A percentile compares a stretch with the other conserved stretches of the same genome.
These are phyloP conservation scores for Pycnomerus fuliginosus DNA, from an alignment of 2,888 invertebrate genomes.

Conservation along the genomic window DNA sequence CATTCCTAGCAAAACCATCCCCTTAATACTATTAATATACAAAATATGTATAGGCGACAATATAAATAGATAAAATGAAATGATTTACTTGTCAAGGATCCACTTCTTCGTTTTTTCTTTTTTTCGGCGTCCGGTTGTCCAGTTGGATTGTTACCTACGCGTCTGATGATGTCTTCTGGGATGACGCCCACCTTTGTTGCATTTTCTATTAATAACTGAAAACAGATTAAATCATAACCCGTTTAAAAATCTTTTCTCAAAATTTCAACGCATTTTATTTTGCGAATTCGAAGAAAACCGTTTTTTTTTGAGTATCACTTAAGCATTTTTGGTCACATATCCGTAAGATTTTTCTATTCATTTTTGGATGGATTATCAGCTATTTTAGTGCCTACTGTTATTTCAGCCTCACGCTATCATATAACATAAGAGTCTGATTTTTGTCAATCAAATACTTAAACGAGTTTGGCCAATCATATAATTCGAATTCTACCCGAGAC, in stretches of 20 bases:
- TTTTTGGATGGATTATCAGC: too few species aligned
- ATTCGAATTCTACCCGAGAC: too few species aligned
- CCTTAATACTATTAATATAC: slow-evolving; percentile 24
- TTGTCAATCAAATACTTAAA: too few species aligned
- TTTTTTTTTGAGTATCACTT: slow-evolving; percentile 24
- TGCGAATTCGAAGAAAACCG: background rate
- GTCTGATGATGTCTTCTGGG: slow-evolving; percentile 60
- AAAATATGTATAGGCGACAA: slow-evolving; percentile 9
- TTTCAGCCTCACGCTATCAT: too few species aligned
- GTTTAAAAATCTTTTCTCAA: too few species aligned
- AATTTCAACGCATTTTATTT: slow-evolving; percentile 8
- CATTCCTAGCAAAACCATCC: slow-evolving; percentile 59
- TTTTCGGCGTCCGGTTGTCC: slow-evolving; percentile 57
- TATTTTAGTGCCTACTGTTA: too few species aligned
- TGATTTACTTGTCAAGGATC: slow-evolving; percentile 75
- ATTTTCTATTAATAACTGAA: slow-evolving; percentile 75
- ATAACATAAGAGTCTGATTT: too few species aligned
- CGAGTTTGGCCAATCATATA: too few species aligned
- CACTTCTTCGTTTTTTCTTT: slow-evolving; percentile 81
- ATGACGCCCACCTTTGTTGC: slow-evolving; percentile 72
- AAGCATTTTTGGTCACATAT: slow-evolving; percentile 38
- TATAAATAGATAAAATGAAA: slow-evolving; percentile 10
- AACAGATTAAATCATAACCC: too few species aligned
- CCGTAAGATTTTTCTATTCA: too few species aligned
- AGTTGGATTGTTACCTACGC: slow-evolving; percentile 48